A percentile compares a stretch with the other conserved stretches of the same genome.
Conservation (phyloP, 2,797 vertebrate genomes). For the Pangasius krempfi region DNA sequence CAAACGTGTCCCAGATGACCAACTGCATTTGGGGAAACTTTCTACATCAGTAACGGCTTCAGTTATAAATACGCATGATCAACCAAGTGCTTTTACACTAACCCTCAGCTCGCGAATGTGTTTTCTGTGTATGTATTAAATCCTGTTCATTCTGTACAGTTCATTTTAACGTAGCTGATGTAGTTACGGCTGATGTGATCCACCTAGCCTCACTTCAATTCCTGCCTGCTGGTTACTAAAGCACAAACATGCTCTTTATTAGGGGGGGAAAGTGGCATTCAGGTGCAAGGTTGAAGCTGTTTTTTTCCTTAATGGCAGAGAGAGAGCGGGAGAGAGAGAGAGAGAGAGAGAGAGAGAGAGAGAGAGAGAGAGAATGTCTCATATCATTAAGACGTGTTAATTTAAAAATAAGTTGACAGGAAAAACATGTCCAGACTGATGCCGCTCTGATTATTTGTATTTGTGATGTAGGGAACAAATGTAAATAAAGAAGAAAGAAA, state of each 20-base stretch:
- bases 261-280: slow-evolving; percentile 6
- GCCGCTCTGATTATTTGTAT: not conserved
- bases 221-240: not conserved
- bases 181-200: not conserved
- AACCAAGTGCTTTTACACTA: not conserved
- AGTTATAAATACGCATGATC: not conserved
- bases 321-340: not conserved
- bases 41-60: not conserved
- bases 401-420: slow-evolving; percentile 25
- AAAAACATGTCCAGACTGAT: slow-evolving; percentile 17
- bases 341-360: not conserved
- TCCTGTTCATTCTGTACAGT: not conserved
- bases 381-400: slow-evolving; percentile 49
- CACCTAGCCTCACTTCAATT: not conserved
- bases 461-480: not conserved
- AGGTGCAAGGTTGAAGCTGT: slow-evolving; percentile 17
- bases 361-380: slow-evolving; percentile 12
- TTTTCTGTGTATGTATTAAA: not conserved
- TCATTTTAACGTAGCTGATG: not conserved
- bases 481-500: not conserved
- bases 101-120: not conserved
- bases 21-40: too few relatives aligned
- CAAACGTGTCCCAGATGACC: not conserved
- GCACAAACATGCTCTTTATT: slow-evolving; percentile 35
- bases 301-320: not conserved